These are phyloP conservation scores for Catostomus latipinnis DNA, from an alignment of 2,797 vertebrate species.

Conservation along the genomic window DNA sequence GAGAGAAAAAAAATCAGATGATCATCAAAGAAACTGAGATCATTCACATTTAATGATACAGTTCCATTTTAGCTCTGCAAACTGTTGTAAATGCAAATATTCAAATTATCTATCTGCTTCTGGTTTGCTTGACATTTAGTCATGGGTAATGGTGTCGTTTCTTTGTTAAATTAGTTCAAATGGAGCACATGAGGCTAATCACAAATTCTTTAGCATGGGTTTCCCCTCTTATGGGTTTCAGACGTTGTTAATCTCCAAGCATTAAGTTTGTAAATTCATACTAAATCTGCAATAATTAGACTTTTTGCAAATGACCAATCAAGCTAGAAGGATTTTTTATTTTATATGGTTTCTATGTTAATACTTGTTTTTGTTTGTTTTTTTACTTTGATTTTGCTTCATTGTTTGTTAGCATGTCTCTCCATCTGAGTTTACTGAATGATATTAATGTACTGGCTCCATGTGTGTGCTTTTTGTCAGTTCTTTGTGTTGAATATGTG, in stretches of 20 bases:
- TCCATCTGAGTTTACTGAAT: slow-evolving; percentile 50
- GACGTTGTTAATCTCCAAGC: slow-evolving; percentile 26
- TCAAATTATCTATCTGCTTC: slow-evolving; percentile 14
- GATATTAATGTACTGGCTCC: slow-evolving; percentile 67
- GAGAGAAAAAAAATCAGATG: neutral
- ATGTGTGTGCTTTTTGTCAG: slow-evolving; percentile 22
- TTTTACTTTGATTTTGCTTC: slow-evolving; percentile 23
- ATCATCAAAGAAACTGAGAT: neutral
- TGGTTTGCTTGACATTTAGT: slow-evolving; percentile 20
- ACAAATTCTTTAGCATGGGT: slow-evolving; percentile 13
- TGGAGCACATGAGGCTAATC: neutral
- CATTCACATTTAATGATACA: neutral
- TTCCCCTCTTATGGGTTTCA: neutral
- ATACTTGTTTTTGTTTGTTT: neutral
- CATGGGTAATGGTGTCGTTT: slow-evolving; percentile 31
- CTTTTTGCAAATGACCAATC: slow-evolving; percentile 48
- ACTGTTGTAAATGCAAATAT: slow-evolving; percentile 16
- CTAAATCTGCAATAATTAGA: slow-evolving; percentile 54
- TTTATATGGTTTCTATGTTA: slow-evolving; percentile 48
- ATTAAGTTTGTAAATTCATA: slow-evolving; percentile 26
- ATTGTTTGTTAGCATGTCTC: slow-evolving; percentile 26
- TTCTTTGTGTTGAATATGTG: slow-evolving; percentile 9
- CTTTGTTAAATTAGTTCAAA: slow-evolving; percentile 14
- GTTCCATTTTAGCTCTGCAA: slow-evolving; percentile 24
- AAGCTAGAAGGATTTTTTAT: slow-evolving; percentile 39